Evolutionary conservation across 2,888 invertebrate species (phyloP), one percentile per base, ranked within the genome.

Genomic region (Perithous albicinctus): DNA sequence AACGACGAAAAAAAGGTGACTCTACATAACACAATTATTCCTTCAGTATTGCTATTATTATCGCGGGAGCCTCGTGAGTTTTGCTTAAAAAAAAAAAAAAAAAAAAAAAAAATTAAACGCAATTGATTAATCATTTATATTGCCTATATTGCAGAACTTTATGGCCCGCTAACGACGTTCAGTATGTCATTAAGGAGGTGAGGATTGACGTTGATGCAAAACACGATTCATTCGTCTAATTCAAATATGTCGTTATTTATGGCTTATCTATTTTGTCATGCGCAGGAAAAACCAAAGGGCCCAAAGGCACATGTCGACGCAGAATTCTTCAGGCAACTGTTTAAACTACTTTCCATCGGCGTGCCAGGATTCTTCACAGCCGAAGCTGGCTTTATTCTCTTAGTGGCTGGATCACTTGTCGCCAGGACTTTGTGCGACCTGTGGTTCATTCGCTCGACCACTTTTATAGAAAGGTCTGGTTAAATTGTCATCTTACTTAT

Each of bases 361-460:
- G 94, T 98, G 78, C 98, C 98, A 3, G 96, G 97, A 56, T 92
- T 97, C 88, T 95, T 96, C 93, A 95, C 96, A 10, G 93, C 96
- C 77, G 98, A 98, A 93, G 94, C 95, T 84, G 96, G 95, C 4
- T 95, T 96, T 83, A 94, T 97, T 89, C 83, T 94, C 10, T 92
- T 97, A 26, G 96, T 98, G 6, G 99, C 99, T 0, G 91, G 94
- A 3, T 96, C 98, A 3, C 94, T 99, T 51, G 94, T 99, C 23
- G 96, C 97, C 1, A 94, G 99, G 86, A 99, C 99, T 0, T 95
- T 98, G 86, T 99, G 99, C 90, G 99, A 99, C 93, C 95, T 99
- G 70, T 99, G 99, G 98, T 96, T 99, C 94, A 99, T 99, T 87
- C 97, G 97, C 90, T 98, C 97, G 91, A 97, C 97, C 10, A 99